phyloP scores from a whole-genome alignment of 2,797 vertebrate species.

The Jordanella pulchra region DNA sequence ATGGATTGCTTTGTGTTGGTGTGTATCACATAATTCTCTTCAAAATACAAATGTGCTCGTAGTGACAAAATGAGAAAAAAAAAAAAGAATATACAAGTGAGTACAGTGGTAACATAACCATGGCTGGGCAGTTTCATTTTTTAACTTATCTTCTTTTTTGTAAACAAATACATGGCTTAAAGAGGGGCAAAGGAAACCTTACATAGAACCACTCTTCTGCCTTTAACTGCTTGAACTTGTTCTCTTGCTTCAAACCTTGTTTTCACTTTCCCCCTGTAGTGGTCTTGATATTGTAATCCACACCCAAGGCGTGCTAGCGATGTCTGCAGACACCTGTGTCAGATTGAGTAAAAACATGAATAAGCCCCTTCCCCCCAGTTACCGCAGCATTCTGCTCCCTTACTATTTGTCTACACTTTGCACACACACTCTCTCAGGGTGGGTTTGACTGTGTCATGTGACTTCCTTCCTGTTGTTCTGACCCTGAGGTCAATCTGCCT shows the following conservation, averaged over 20 bases:
- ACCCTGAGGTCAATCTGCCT: constrained; percentile 60
- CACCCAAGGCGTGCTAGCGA: constrained; percentile 68
- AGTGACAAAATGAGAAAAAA: background rate
- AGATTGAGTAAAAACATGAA: constrained; percentile 69
- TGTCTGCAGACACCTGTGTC: constrained; percentile 74
- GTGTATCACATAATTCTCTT: background rate
- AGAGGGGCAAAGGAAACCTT: background rate
- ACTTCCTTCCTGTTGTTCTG: constrained; percentile 76
- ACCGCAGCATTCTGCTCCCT: constrained; percentile 13
- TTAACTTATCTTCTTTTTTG: background rate
- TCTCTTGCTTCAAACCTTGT: constrained; percentile 2
- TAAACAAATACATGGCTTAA: background rate
- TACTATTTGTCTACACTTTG: constrained; percentile 30
- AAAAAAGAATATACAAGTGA: background rate
- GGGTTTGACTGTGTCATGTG: constrained; percentile 58
- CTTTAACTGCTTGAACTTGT: background rate
- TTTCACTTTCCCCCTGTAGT: constrained; percentile 48
- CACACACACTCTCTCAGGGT: constrained; percentile 9
- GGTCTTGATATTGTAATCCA: constrained; percentile 68
- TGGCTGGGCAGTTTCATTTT: constrained; percentile 14
- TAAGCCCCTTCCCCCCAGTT: constrained; percentile 28
- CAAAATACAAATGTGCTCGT: background rate
- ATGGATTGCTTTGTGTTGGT: background rate
- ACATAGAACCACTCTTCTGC: background rate
- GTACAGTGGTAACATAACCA: background rate